These are phyloP conservation scores for Scarus forsteni DNA, from an alignment of 2,797 vertebrate genomes.

Conservation along the genomic window DNA sequence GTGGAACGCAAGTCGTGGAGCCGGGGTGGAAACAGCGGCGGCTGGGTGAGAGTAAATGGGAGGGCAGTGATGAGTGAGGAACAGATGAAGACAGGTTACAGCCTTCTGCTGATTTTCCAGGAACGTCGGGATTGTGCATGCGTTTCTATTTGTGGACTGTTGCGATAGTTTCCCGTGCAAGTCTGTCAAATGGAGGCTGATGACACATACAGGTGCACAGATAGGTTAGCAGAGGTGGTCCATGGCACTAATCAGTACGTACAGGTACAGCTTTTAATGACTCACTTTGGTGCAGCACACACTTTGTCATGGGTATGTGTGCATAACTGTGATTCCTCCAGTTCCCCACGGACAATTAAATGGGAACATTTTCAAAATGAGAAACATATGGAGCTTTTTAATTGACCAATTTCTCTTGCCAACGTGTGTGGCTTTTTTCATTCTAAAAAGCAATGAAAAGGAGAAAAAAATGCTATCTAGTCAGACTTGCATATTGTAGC, in stretches of 20 bases:
- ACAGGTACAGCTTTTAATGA: conserved; percentile 24
- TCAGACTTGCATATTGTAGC: conserved; percentile 72
- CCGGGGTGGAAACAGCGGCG: conserved; percentile 27
- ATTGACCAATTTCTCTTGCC: conserved; percentile 87
- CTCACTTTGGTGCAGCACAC: conserved; percentile 21
- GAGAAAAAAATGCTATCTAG: conserved; percentile 58
- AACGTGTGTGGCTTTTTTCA: conserved; percentile 72
- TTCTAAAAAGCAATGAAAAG: conserved; percentile 71
- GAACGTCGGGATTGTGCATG: conserved; percentile 6
- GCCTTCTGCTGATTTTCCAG: conserved; percentile 37
- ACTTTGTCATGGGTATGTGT: conserved; percentile 47
- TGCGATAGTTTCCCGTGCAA: conserved; percentile 12
- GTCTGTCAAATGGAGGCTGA: conserved; percentile 31
- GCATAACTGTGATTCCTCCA: conserved; percentile 62
- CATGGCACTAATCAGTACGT: too few relatives aligned
- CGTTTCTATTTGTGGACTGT: conserved; percentile 11
- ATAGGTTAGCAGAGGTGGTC: not conserved
- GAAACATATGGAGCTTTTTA: conserved; percentile 87
- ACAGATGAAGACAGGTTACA: conserved; percentile 39
- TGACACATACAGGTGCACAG: conserved; percentile 22
- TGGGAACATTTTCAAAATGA: conserved; percentile 83
- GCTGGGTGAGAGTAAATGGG: conserved; percentile 47
- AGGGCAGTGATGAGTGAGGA: conserved; percentile 44
- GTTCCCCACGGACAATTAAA: conserved; percentile 83
- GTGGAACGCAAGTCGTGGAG: conserved; percentile 51